Percentiles rank a stretch among this genome's conserved stretches.
Conservation (phyloP, 2,113 vertebrate genomes). For the Bagarius yarrelli region DNA sequence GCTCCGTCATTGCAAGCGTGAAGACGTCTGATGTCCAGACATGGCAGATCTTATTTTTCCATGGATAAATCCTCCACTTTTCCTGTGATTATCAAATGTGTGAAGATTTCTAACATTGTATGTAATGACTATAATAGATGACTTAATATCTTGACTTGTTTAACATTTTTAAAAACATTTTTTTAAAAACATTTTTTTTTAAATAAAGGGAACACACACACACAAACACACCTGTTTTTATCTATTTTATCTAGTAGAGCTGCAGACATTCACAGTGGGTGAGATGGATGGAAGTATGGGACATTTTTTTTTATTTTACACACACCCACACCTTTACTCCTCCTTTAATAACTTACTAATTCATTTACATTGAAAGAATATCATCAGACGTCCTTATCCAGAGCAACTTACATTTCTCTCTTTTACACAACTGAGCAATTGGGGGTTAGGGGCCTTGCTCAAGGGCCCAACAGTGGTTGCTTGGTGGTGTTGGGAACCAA, state of each 20-base stretch:
- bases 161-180: not conserved
- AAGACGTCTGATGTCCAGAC: conserved; percentile 11
- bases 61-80: not conserved
- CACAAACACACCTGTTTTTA: not conserved
- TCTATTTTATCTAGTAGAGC: not conserved
- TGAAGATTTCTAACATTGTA: conserved; percentile 13
- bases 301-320: not conserved
- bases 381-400: too few species aligned
- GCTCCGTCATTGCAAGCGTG: conserved; percentile 33
- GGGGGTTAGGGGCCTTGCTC: too few species aligned
- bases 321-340: too few species aligned
- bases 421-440: too few species aligned
- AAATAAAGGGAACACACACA: not conserved
- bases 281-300: not conserved
- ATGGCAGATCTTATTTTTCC: not conserved
- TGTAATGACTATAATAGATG: not conserved
- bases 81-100: not conserved
- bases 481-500: too few species aligned
- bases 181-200: not conserved
- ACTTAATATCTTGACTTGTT: not conserved
- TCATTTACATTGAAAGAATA: too few species aligned
- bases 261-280: not conserved
- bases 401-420: too few species aligned
- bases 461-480: too few species aligned
- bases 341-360: too few species aligned